These are phyloP conservation scores for Anseranas semipalmata DNA, from an alignment of 2,113 vertebrate genomes.

Conservation along the genomic window DNA sequence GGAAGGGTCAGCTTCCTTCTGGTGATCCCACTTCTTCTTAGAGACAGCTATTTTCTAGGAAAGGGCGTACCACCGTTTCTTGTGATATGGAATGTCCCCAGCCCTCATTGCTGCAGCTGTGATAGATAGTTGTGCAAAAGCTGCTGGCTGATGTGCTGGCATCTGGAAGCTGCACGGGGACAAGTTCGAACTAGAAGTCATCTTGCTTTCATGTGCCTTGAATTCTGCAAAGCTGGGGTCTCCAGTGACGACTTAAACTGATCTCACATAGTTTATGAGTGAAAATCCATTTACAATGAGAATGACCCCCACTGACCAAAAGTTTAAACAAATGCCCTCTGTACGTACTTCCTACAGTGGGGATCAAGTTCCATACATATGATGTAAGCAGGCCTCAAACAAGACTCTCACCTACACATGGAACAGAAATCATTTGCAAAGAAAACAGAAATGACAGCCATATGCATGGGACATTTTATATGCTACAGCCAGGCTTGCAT, in stretches of 20 bases:
- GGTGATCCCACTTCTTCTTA: background rate
- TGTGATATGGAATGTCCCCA: background rate
- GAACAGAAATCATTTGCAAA: conserved; percentile 76
- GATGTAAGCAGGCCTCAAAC: conserved; percentile 75
- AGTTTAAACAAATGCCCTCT: conserved; percentile 70
- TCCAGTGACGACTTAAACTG: conserved; percentile 72
- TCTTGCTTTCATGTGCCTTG: conserved; percentile 71
- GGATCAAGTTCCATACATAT: conserved; percentile 74
- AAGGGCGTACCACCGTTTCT: background rate
- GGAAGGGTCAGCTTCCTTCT: background rate
- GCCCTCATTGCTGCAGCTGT: background rate
- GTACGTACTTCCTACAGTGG: conserved; percentile 64
- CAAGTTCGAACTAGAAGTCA: conserved; percentile 11
- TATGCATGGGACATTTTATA: conserved; percentile 64
- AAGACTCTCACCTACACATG: conserved; percentile 66
- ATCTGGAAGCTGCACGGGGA: conserved; percentile 46
- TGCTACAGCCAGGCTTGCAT: conserved; percentile 27
- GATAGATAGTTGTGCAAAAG: background rate
- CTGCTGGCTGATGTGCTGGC: background rate
- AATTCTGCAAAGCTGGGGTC: conserved; percentile 56
- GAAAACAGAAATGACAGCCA: conserved; percentile 75
- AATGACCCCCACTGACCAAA: conserved; percentile 73
- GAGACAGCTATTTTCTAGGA: background rate
- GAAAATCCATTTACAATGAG: conserved; percentile 76
- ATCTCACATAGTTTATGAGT: conserved; percentile 76